Conservation (phyloP, 2,888 invertebrate species). For the Catocala sponsa region DNA sequence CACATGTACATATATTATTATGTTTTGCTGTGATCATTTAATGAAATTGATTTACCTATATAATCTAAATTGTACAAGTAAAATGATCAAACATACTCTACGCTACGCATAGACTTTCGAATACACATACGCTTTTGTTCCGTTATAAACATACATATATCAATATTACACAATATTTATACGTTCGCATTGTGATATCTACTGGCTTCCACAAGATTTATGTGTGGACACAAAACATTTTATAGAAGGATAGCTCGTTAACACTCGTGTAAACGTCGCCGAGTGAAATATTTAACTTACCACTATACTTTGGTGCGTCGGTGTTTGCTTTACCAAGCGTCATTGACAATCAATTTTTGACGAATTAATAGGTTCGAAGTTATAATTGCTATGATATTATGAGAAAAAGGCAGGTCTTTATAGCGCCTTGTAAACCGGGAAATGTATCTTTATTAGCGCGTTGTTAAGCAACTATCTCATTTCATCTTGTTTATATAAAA, state of each 20-base stretch:
- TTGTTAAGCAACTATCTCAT: background rate
- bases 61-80: background rate
- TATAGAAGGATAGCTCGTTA: constrained; percentile 83
- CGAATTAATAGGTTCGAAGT: constrained; percentile 58
- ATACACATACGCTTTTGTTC: constrained; percentile 67
- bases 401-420: constrained; percentile 22
- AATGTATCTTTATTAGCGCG: constrained; percentile 27
- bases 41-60: too few relatives aligned
- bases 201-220: constrained; percentile 76
- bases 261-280: constrained; percentile 82
- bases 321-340: constrained; percentile 70
- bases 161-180: constrained; percentile 78
- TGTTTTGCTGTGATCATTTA: too few relatives aligned
- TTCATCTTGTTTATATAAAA: too few relatives aligned
- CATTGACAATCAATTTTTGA: constrained; percentile 81
- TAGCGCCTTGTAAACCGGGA: constrained; percentile 25
- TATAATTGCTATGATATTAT: constrained; percentile 33
- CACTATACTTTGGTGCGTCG: constrained; percentile 49
- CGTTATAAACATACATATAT: constrained; percentile 75
- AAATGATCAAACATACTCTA: constrained; percentile 13
- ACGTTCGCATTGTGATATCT: constrained; percentile 73
- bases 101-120: constrained; percentile 41
- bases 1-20: too few relatives aligned
- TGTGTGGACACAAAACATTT: constrained; percentile 78
- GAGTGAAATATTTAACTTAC: constrained; percentile 74